These are phyloP conservation scores for Hololepta plana DNA, from an alignment of 2,888 invertebrate species.

Conservation along the genomic window DNA sequence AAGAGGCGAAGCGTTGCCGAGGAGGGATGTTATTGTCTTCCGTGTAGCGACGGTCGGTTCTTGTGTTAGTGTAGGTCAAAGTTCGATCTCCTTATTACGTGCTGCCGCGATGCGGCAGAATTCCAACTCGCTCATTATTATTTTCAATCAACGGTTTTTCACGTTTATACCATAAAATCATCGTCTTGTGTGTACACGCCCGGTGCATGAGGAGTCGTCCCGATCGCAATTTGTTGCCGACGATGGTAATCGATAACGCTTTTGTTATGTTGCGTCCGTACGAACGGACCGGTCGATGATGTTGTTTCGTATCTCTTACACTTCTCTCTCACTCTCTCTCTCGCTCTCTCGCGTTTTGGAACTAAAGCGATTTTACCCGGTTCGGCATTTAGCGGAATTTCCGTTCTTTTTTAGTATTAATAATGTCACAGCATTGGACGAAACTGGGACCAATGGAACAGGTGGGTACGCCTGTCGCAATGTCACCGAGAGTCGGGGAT, in stretches of 20 bases:
- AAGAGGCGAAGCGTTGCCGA: too few relatives aligned
- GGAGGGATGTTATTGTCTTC: too few relatives aligned
- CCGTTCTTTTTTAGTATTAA: background rate
- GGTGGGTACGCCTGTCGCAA: slow-evolving; percentile 27
- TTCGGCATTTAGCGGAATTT: background rate
- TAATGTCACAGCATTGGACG: slow-evolving; percentile 7
- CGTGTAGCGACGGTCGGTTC: too few relatives aligned
- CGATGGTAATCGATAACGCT: too few relatives aligned
- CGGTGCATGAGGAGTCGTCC: background rate
- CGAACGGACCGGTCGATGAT: background rate
- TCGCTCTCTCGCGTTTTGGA: too few relatives aligned
- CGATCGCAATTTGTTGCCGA: background rate
- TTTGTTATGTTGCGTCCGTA: background rate
- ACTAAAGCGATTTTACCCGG: too few relatives aligned
- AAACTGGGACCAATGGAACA: slow-evolving; percentile 12
- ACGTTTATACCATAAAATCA: too few relatives aligned
- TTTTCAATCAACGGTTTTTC: too few relatives aligned
- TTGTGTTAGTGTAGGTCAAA: too few relatives aligned
- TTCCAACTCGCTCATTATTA: slow-evolving; percentile 7
- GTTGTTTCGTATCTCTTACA: background rate
- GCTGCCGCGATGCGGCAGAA: slow-evolving; percentile 8
- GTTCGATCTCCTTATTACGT: slow-evolving; percentile 9
- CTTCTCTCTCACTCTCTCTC: too few relatives aligned
- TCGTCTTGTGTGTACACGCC: background rate
- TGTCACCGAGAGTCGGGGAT: slow-evolving; percentile 27